Conservation (phyloP, 2,888 invertebrate genomes). For the Athrips mouffetella region DNA sequence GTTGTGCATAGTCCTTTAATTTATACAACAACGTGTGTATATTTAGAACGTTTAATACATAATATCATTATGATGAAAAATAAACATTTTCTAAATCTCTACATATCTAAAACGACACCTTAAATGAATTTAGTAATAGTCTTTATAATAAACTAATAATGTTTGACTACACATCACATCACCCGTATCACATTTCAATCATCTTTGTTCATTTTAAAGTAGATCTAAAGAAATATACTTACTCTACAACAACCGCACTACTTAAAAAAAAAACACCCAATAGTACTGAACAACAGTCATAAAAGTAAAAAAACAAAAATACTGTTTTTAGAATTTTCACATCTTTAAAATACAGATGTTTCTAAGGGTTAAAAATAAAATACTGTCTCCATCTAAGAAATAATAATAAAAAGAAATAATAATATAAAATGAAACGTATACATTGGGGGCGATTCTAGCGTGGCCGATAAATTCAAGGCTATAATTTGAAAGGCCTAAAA, state of each 20-base stretch:
- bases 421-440: too few relatives aligned
- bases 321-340: too few relatives aligned
- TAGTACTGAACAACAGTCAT: conserved; percentile 14
- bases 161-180: conserved; percentile 25
- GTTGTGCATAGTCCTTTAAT: conserved; percentile 38
- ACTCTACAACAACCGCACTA: conserved; percentile 30
- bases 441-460: too few relatives aligned
- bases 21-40: conserved; percentile 5
- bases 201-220: conserved; percentile 29
- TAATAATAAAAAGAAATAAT: too few relatives aligned
- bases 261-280: conserved; percentile 23
- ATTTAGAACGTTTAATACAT: not conserved
- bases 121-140: not conserved
- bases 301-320: conserved; percentile 28
- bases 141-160: not conserved
- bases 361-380: too few relatives aligned
- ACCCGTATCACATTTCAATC: conserved; percentile 43
- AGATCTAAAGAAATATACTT: conserved; percentile 31
- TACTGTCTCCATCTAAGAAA: too few relatives aligned
- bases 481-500: too few relatives aligned
- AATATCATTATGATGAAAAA: not conserved
- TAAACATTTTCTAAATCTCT: not conserved
- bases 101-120: not conserved
- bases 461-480: too few relatives aligned
- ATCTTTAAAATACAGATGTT: too few relatives aligned